These are phyloP conservation scores for Agonopterix alstromeriana DNA, from an alignment of 2,888 invertebrate species.

Conservation along the genomic window DNA sequence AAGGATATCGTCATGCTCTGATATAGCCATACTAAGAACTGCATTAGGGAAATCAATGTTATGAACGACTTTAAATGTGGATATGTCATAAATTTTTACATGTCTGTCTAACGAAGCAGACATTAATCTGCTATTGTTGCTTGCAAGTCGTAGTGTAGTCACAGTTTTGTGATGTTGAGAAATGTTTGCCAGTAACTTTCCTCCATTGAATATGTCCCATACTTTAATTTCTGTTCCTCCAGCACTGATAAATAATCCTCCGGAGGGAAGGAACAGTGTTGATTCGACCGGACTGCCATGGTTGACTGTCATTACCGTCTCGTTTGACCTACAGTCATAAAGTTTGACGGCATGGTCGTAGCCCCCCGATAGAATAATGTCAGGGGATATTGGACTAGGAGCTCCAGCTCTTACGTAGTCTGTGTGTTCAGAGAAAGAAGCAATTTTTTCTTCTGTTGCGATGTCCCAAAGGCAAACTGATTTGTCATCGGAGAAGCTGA, in stretches of 20 bases:
- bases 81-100: constrained; percentile 93
- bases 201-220: constrained; percentile 95
- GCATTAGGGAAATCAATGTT: constrained; percentile 94
- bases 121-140: constrained; percentile 87
- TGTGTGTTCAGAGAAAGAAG: constrained; percentile 80
- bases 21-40: constrained; percentile 88
- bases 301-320: constrained; percentile 83
- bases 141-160: constrained; percentile 89
- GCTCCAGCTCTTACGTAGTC: constrained; percentile 93
- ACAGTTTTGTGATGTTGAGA: constrained; percentile 97
- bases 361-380: constrained; percentile 88
- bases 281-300: constrained; percentile 95
- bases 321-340: constrained; percentile 88
- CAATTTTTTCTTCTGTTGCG: constrained; percentile 84
- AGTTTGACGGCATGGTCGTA: constrained; percentile 93
- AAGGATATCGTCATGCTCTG: constrained; percentile 86
- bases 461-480: constrained; percentile 94
- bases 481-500: constrained; percentile 95
- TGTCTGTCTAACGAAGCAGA: constrained; percentile 95
- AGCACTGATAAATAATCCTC: constrained; percentile 93
- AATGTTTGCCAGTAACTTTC: constrained; percentile 88
- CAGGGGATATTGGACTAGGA: constrained; percentile 84
- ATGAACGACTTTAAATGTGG: constrained; percentile 91
- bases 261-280: constrained; percentile 90
- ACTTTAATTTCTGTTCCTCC: constrained; percentile 94